These are phyloP conservation scores for Cephus pygmeus DNA, from an alignment of 2,888 invertebrate genomes.

Conservation along the genomic window DNA sequence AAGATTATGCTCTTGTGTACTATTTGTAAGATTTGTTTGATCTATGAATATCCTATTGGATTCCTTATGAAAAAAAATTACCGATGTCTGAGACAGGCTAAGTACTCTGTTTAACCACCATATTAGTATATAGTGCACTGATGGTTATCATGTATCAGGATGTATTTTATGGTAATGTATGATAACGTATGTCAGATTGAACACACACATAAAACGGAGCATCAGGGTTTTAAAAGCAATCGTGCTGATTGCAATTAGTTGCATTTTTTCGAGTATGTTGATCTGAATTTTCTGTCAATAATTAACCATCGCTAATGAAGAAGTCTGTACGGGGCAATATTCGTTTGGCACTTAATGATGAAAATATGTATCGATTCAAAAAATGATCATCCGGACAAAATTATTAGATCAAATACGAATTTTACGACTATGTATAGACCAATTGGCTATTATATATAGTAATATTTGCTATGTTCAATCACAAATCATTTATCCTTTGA, in stretches of 20 bases:
- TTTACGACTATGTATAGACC: background rate
- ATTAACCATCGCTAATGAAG: background rate
- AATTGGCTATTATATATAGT: background rate
- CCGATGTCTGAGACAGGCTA: background rate
- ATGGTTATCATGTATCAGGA: background rate
- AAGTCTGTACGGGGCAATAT: background rate
- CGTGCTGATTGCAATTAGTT: background rate
- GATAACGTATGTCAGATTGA: slow-evolving; percentile 1
- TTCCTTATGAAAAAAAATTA: background rate
- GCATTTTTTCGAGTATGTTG: background rate
- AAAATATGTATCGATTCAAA: background rate
- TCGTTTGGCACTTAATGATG: background rate
- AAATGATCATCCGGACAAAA: background rate
- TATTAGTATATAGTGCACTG: background rate
- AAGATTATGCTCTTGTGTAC: background rate
- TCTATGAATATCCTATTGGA: background rate
- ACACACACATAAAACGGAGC: slow-evolving; percentile 1
- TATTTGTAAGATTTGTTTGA: background rate
- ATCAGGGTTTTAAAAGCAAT: background rate
- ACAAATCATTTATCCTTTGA: background rate
- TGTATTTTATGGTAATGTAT: slow-evolving; percentile 1
- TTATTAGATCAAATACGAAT: background rate
- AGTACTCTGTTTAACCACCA: background rate
- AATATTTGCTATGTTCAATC: background rate
- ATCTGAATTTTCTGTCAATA: background rate